Evolutionary conservation across 2,797 vertebrate genomes (phyloP), one percentile per base, ranked within the genome.

Genomic region (Eulemur mongoz): DNA sequence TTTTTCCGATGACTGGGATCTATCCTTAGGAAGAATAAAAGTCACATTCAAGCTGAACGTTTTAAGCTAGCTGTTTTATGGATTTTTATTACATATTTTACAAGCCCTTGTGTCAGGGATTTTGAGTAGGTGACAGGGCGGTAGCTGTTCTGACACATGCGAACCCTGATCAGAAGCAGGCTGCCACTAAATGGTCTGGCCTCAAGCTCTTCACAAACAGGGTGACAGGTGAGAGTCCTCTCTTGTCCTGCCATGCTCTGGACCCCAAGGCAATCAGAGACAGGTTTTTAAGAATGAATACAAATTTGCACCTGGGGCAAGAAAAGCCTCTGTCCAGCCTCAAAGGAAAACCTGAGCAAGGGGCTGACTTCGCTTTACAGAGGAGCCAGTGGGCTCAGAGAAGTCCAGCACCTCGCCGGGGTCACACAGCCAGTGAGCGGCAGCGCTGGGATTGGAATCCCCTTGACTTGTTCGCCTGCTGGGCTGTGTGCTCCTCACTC

Each of bases 361-460:
- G 4, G 67, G 23, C 57, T n/a, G 50, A 67, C 25, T 54, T 65
- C 65, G 69, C 30, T 72, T 45, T 80, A 35, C 57, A 50, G 91
- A 72, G 61, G 27, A 59, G 54, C 3, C 2, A 27, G 0, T 20
- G 52, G 52, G 57, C 89, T 88, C 50, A 32, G 72, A 69, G 70
- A 38, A 20, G 76, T 27, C 22, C 27, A 75, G 40, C 0, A 1
- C 78, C 69, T 50, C 4, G 23, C 20, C 2, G 0, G 22, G n/a
- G 76, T 65, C 72, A 5, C 52, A 40, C 12, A 45, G 61, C 78
- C 48, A 12, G 70, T 18, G 45, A 65, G n/a, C 2, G 0, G 57
- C 15, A 6, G 40, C 2, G 25, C 22, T 43, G 67, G 38, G 30
- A 18, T 7, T 3, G 1, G 50, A 32, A 40, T 17, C 25, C 40